Evolutionary conservation across 2,888 invertebrate genomes (phyloP).

Genomic region (Volucella inanis): DNA sequence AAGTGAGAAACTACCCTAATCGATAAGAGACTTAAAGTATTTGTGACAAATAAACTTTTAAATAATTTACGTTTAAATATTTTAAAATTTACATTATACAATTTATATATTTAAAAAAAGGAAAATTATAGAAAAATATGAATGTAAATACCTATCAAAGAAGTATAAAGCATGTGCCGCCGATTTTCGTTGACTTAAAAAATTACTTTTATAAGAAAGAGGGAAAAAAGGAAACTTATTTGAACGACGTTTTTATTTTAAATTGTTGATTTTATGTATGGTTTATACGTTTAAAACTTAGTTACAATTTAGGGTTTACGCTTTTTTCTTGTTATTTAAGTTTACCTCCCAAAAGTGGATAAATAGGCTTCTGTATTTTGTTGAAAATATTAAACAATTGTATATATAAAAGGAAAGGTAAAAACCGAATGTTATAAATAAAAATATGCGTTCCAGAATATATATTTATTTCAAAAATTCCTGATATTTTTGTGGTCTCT

Average conservation of each 20-base stretch:
- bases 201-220: not conserved
- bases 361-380: not conserved
- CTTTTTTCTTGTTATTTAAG: not conserved
- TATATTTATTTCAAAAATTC: not conserved
- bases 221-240: too few species aligned
- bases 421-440: not conserved
- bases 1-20: slow-evolving; percentile 27
- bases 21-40: slow-evolving; percentile 48
- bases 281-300: too few species aligned
- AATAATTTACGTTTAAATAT: not conserved
- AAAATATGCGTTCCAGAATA: not conserved
- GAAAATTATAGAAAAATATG: not conserved
- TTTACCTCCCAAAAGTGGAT: too few species aligned
- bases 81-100: slow-evolving; percentile 41
- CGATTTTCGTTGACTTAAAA: not conserved
- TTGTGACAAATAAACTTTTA: slow-evolving; percentile 37
- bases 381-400: not conserved
- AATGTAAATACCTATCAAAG: slow-evolving; percentile 7
- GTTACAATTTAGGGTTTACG: too few species aligned
- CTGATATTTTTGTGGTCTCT: too few species aligned
- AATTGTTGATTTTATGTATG: too few species aligned
- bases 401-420: slow-evolving; percentile 15
- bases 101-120: slow-evolving; percentile 46
- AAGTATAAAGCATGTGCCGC: not conserved
- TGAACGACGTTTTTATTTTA: too few species aligned